Base-by-base conservation (phyloP, 2,797 vertebrate genomes). In the Acrossocheilus fasciatus region DNA sequence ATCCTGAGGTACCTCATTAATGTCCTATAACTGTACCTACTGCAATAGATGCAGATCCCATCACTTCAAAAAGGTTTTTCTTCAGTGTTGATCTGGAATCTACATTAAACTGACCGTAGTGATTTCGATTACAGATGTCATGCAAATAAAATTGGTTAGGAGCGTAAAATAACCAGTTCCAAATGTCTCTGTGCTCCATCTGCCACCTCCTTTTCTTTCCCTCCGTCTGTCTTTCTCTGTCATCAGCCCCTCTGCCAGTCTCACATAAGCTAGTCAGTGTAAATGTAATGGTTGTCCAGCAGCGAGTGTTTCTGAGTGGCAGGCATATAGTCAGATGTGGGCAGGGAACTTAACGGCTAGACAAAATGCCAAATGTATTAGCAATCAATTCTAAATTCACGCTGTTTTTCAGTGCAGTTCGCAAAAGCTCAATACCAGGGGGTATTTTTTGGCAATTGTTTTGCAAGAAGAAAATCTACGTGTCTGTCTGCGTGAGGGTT, bases 241-340 rank as follows among this genome's bases (percentile, higher is more conserved):
- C 91, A 90, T 89, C 87, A 91, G 80, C 41, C 47, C 23, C 62
- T 87, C 45, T 73, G 75, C 11, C 75, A 52, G 86, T 87, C 77
- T 82, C 54, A 84, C n/a, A 70, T 54, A 80, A 84, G 85, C 64
- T 83, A 74, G 89, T 70, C 86, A 81, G 62, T 50, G 78, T 86
- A 87, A 91, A 92, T 90, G 90, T 91, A 91, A 90, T 76, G 75
- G 75, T 78, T 86, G 87, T 90, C 87, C 79, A 81, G 83, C 84
- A 86, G 45, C 76, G 43, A 54, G 81, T 57, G 77, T 87, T 89
- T 90, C 75, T 79, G 89, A 80, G 88, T 87, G 88, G 84, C 89
- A 89, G 78, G 86, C 87, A 83, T 91, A 77, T 82, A 81, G 85
- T 45, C 88, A 66, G 80, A 86, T 85, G 72, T 86, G 88, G 82